Conservation (phyloP, 1,140 invertebrate species). For the Lepidostoma basale region DNA sequence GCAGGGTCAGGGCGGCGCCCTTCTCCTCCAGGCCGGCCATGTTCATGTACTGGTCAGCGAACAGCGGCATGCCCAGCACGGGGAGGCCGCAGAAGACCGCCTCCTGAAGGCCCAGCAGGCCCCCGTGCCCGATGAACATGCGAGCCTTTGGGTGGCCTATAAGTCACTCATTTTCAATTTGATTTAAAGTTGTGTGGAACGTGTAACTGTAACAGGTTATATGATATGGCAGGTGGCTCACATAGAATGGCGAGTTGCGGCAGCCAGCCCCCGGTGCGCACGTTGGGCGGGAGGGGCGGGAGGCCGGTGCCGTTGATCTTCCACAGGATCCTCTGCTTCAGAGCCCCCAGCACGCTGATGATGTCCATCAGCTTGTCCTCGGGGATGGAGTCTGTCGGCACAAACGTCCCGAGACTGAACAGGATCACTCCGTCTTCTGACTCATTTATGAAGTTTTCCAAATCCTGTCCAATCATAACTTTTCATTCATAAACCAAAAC, state of each 20-base stretch:
- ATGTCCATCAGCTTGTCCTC: conserved; percentile 51
- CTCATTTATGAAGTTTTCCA: conserved; percentile 36
- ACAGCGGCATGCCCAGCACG: conserved; percentile 65
- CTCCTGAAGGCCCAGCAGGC: conserved; percentile 65
- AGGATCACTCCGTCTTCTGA: conserved; percentile 49
- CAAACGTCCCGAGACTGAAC: conserved; percentile 57
- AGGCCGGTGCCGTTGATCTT: conserved; percentile 62
- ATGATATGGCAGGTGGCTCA: too few relatives aligned
- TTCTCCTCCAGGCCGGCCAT: conserved; percentile 50
- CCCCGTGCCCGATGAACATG: conserved; percentile 66
- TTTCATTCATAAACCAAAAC: not conserved
- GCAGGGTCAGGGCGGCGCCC: conserved; percentile 50
- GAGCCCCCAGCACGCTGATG: conserved; percentile 61
- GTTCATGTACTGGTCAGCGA: conserved; percentile 59
- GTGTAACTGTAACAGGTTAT: too few relatives aligned
- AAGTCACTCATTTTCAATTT: not conserved
- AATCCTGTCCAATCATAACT: conserved; percentile 34
- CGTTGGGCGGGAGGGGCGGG: conserved; percentile 60
- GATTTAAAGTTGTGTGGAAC: conserved; percentile 2
- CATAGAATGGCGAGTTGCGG: conserved; percentile 64
- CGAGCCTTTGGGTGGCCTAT: conserved; percentile 56
- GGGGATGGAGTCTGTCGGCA: conserved; percentile 46
- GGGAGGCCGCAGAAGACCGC: conserved; percentile 65
- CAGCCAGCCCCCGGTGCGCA: conserved; percentile 69
- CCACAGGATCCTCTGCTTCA: conserved; percentile 69